phyloP scores from a whole-genome alignment of 2,113 vertebrate genomes.

The Cinclus cinclus region DNA sequence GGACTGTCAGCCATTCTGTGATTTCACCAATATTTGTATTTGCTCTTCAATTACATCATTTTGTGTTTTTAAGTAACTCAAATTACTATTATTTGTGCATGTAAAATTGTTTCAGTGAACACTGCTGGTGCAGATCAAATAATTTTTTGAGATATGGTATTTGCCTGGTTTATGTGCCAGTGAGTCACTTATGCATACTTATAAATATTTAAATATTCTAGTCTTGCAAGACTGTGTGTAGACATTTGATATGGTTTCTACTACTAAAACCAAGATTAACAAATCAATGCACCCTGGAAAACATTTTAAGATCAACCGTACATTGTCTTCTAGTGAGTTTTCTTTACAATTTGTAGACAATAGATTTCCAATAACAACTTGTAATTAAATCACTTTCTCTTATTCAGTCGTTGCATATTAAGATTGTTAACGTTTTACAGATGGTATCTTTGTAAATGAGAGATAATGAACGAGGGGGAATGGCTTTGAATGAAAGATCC shows the following conservation, averaged over 20 bases:
- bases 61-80: neutral
- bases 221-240: neutral
- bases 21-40: neutral
- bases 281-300: neutral
- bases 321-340: slow-evolving; percentile 47
- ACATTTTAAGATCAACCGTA: neutral
- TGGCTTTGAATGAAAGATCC: neutral
- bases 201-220: slow-evolving; percentile 43
- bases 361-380: slow-evolving; percentile 73
- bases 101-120: neutral
- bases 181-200: slow-evolving; percentile 30
- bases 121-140: neutral
- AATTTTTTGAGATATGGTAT: neutral
- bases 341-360: slow-evolving; percentile 69
- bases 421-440: slow-evolving; percentile 44
- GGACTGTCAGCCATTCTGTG: neutral
- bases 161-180: neutral
- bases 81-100: neutral
- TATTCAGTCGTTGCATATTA: slow-evolving; percentile 22
- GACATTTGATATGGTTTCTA: neutral
- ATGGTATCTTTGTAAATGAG: slow-evolving; percentile 51
- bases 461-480: neutral
- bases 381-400: slow-evolving; percentile 74
- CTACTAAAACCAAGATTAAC: neutral
- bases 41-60: neutral